Conservation (phyloP, 2,888 invertebrate species). For the Hemaris fuciformis region DNA sequence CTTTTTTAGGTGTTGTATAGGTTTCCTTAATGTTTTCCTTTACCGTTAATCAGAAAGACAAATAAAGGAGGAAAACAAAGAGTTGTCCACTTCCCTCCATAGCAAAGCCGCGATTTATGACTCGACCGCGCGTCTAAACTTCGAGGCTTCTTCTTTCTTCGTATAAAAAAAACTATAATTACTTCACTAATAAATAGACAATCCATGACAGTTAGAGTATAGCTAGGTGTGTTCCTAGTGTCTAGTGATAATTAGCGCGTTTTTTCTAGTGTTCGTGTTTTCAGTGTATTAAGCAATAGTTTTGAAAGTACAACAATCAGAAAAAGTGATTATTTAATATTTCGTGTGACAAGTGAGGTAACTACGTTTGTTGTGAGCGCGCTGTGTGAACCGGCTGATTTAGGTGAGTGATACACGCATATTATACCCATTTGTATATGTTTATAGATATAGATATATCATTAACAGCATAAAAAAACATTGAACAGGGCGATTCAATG, state of each 20-base stretch:
- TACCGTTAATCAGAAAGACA: too few species aligned
- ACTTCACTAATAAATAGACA: background rate
- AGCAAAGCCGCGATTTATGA: too few species aligned
- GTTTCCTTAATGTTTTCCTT: too few species aligned
- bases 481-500: too few species aligned
- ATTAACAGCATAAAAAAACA: too few species aligned
- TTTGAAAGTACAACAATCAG: constrained; percentile 43
- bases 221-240: too few species aligned
- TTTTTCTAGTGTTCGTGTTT: background rate
- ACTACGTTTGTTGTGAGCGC: constrained; percentile 37
- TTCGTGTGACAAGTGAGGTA: constrained; percentile 47
- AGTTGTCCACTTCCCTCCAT: too few species aligned
- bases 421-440: constrained; percentile 28
- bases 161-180: too few species aligned
- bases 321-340: constrained; percentile 26
- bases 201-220: background rate
- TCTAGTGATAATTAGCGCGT: background rate
- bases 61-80: too few species aligned
- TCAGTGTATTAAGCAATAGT: constrained; percentile 27
- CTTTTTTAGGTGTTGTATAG: background rate
- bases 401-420: constrained; percentile 46
- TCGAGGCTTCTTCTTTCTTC: too few species aligned
- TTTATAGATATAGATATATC: too few species aligned
- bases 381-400: constrained; percentile 46
- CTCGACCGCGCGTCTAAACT: too few species aligned